These are phyloP conservation scores for Pelodiscus sinensis DNA, from an alignment of 2,113 vertebrate species.

Conservation along the genomic window DNA sequence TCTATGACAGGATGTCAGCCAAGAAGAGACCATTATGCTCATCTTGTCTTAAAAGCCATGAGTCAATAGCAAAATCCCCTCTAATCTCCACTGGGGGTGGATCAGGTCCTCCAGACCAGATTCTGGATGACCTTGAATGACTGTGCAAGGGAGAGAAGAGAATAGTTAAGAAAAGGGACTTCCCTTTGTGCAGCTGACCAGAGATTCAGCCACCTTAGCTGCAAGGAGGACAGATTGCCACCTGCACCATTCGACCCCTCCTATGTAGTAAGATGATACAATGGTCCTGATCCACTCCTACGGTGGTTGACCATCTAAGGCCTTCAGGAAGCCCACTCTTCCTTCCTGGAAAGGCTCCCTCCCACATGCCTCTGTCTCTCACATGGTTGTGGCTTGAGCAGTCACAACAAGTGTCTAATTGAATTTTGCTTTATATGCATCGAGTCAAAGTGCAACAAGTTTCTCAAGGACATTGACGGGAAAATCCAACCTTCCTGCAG, in stretches of 20 bases:
- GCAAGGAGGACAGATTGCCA: neutral
- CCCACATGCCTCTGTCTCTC: neutral
- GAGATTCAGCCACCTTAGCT: neutral
- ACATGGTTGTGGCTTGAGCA: conserved; percentile 9
- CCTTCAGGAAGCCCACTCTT: neutral
- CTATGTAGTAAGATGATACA: neutral
- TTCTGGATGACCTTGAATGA: neutral
- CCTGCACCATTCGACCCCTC: neutral
- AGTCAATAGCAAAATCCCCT: neutral
- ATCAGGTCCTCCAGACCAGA: neutral
- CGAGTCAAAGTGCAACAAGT: conserved; percentile 27
- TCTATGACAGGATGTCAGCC: neutral
- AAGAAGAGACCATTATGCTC: neutral
- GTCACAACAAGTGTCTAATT: conserved; percentile 21
- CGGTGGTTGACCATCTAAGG: neutral
- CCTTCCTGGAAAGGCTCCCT: neutral
- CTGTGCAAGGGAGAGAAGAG: neutral
- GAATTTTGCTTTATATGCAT: neutral
- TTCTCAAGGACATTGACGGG: conserved; percentile 54
- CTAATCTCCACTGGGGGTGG: neutral
- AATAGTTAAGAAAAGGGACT: fast-evolving
- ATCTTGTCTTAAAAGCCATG: neutral
- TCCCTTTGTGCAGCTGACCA: neutral
- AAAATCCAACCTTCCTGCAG: conserved; percentile 45
- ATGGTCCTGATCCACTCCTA: neutral